Base-by-base conservation (phyloP, 2,888 invertebrate genomes). In the Salticus scenicus region DNA sequence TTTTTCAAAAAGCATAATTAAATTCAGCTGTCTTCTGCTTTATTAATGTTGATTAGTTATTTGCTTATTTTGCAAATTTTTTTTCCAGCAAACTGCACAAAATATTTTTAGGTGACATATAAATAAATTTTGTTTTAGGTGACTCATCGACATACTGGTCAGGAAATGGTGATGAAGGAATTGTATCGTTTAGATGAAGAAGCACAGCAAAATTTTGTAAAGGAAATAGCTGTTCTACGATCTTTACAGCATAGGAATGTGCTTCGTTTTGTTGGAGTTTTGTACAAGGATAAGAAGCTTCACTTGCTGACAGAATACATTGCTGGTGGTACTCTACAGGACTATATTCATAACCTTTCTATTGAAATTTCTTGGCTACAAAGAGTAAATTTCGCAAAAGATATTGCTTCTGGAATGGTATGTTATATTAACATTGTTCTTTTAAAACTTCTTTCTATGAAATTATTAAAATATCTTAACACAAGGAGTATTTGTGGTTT, bases 151-250 rank as follows among this genome's bases (percentile, higher is more conserved):
- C 94, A 95, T 89, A 97, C 97, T 0, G 95, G 95, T 88, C 98
- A 98, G 92, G 95, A 97, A 71, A 98, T 98, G 97, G 98, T 98
- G 89, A 93, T 98, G 63, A 98, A 98, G 90, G 97, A 98, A 90
- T 93, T 98, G 77, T 96, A 97, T 92, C 93, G 97, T 77, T 96
- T 98, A 28, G 98, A 98, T 90, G 98, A 97, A 90, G 97, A 96
- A 90, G 98, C 98, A 0, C 97, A 98, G 91, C 94, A 95, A 89
- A 97, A 96, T 92, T 98, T 98, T 91, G 93, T 98, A 41, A 97
- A 98, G 92, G 98, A 98, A 94, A 98, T 97, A 80, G 97, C 98
- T 2, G 97, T 98, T 33, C 92, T 98, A 51, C 94, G 98, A 14
- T 96, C 96, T 69, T 92, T 98, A 87, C 94, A 95, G 89, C 98